Evolutionary conservation across 2,888 invertebrate species (phyloP), one percentile per base, ranked within the genome.

Genomic region (Anthophora plumipes): DNA sequence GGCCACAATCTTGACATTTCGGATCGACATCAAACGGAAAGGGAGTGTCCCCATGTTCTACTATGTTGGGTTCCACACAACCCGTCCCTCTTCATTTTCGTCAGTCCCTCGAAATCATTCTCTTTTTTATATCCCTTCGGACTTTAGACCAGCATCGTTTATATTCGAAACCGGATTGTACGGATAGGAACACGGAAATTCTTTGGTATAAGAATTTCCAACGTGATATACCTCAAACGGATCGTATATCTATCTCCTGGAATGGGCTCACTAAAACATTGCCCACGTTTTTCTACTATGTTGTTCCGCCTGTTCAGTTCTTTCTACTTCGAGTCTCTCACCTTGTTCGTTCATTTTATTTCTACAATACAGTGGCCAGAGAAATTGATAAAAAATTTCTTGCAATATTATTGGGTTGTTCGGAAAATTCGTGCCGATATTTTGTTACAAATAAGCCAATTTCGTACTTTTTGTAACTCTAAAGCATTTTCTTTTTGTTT

Each of bases 81-180:
- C 57, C 57, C 74, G 59, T 77, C 57, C 37, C 22, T 59, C 50
- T 52, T 48, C 20, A n/a, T 73, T 79, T 71, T 81, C 70, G 60
- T 71, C 71, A 60, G 61, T 41, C 25, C 22, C 25, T 61, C 59
- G 46, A 52, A 63, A 52, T 31, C 17, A 54, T 60, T 57, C 50
- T 63, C 54, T 39, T 22, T n/a, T 14, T 31, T 31, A 31, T 31
- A 4, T 31, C 31, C 1, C 9, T 60, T 39, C n/a, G 25, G n/a
- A 22, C 59, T 46, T 25, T 31, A 52, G 59, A 50, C 43, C 41
- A 60, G n/a, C 31, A 59, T 46, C 41, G 72, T 59, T 82, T 66
- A 46, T 54, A 20, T 59, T 76, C 46, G 25, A 77, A 84, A 87
- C 86, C 82, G 88, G 84, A 81, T 83, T 75, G 55, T 41, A 66